A percentile compares a stretch with the other conserved stretches of the same genome.
phyloP scores from a whole-genome alignment of 2,888 invertebrate genomes.

The Drosophila heteroneura region DNA sequence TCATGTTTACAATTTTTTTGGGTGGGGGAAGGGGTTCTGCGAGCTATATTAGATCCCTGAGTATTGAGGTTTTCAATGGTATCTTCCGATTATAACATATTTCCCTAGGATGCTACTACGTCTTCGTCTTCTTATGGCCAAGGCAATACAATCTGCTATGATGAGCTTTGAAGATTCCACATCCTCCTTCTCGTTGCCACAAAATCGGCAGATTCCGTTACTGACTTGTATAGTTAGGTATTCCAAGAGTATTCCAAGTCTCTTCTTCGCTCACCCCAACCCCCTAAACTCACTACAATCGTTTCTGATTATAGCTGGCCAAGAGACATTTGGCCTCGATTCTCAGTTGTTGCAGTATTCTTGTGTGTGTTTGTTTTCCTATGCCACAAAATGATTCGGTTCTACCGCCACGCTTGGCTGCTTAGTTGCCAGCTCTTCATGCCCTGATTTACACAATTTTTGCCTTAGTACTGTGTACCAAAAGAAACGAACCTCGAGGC shows the following conservation, averaged over 20 bases:
- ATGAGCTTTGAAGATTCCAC: background rate
- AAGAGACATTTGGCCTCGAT: background rate
- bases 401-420: background rate
- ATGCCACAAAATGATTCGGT: background rate
- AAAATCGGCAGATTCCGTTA: background rate
- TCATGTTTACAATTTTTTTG: background rate
- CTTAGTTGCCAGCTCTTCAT: background rate
- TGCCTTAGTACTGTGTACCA: constrained; percentile 1
- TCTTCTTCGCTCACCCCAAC: background rate
- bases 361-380: background rate
- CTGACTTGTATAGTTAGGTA: background rate
- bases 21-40: background rate
- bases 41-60: background rate
- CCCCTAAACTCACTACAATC: background rate
- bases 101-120: background rate
- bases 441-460: background rate
- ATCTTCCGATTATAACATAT: background rate
- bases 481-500: constrained; percentile 18
- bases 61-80: background rate
- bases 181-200: background rate
- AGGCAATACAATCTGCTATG: background rate
- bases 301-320: background rate
- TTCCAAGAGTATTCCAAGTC: background rate
- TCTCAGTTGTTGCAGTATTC: background rate
- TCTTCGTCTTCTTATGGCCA: background rate